Base-by-base conservation (phyloP, 2,888 invertebrate genomes). In the Drosophila siamana region DNA sequence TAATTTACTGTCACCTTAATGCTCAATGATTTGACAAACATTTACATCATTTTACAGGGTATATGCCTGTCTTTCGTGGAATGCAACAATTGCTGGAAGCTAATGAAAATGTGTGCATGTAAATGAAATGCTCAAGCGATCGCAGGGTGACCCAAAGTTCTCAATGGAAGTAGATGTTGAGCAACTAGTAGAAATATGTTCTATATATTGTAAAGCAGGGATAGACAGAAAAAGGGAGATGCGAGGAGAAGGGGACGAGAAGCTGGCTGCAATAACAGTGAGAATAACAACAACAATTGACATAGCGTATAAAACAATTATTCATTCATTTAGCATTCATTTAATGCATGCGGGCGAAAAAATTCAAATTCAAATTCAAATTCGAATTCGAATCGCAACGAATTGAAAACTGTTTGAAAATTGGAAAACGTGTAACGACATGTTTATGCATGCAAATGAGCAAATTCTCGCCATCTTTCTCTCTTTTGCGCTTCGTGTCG, bases 401-500 rank as follows among this genome's bases (percentile, higher is more conserved):
- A 51, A 59, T 51, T 52, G 40, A 38, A 24, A 72, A 63, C 56
- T 15, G 28, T 52, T 33, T 40, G 41, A 26, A 19, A 55, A 50
- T 36, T 43, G 54, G 24, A 9, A 46, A 48, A 43, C 30, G 40
- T 50, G 36, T 52, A 44, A 43, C 30, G 36, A 62, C 65, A 66
- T 76, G 78, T 66, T 78, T 65, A 48, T 73, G 74, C 78, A 76
- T 76, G 78, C 69, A 78, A 76, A 76, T 78, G 65, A 74, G 69
- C 43, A 24, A 51, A 60, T 60, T 55, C 61, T 30, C 26, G 26
- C 30, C n/a, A 6, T 28, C 40, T 55, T 16, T 44, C 9, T 51
- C 68, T 40, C 41, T 41, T 4, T 26, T n/a, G 19, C 22, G 16
- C 51, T 26, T 44, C 13, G 30, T 56, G 52, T 44, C 24, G 4